phyloP scores from a whole-genome alignment of 2,113 vertebrate genomes.

The Tiliqua scincoides region DNA sequence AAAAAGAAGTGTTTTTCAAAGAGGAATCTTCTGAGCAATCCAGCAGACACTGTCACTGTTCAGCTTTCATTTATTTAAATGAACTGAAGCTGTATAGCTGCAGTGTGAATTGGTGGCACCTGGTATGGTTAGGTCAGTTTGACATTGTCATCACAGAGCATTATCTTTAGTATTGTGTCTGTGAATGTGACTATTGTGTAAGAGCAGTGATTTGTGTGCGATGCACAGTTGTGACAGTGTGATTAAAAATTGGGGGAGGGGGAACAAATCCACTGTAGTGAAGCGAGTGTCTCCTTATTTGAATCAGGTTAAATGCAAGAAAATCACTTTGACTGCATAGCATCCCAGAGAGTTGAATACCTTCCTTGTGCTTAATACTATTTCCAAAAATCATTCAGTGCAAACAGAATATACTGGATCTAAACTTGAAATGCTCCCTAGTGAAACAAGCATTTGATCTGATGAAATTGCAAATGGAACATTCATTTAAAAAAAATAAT shows the following conservation, averaged over 20 bases:
- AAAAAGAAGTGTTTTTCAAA: background rate
- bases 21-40: background rate
- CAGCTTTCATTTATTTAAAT: background rate
- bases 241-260: background rate
- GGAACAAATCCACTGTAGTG: background rate
- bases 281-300: conserved; percentile 3
- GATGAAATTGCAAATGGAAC: background rate
- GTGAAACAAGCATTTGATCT: conserved; percentile 11
- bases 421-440: conserved; percentile 30
- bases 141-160: background rate
- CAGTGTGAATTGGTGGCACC: background rate
- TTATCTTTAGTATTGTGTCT: conserved; percentile 31
- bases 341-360: background rate
- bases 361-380: background rate
- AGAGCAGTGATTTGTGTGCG: background rate
- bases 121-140: background rate
- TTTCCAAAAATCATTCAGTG: conserved; percentile 4
- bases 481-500: no score
- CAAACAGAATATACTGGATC: background rate
- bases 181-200: background rate
- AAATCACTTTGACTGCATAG: conserved; percentile 31
- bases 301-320: conserved; percentile 6
- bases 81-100: background rate
- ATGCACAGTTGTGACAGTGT: background rate
- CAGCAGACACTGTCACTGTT: background rate